A percentile compares a stretch with the other conserved stretches of the same genome.
Evolutionary conservation across 2,888 invertebrate genomes (phyloP).

Genomic region (Nomada ferruginata): DNA sequence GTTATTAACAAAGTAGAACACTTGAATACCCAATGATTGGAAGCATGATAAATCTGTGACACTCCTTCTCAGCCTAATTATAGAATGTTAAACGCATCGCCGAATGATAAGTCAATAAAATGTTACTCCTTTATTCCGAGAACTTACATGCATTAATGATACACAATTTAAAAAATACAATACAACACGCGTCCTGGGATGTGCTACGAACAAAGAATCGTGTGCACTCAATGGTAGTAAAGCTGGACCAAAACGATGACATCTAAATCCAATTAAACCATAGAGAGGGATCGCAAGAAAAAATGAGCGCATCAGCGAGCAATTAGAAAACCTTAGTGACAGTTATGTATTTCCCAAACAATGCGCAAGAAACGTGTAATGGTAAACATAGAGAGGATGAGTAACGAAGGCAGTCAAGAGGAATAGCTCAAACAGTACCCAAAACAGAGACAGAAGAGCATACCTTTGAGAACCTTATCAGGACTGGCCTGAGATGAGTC

Average conservation of each 20-base stretch:
- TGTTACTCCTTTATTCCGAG: neutral
- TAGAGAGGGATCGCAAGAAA: neutral
- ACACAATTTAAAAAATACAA: neutral
- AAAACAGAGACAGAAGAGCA: slow-evolving; percentile 12
- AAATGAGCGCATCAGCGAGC: neutral
- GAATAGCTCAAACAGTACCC: slow-evolving; percentile 6
- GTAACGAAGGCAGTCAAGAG: too few relatives aligned
- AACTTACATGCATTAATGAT: neutral
- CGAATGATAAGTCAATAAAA: neutral
- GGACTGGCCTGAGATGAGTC: slow-evolving; percentile 79
- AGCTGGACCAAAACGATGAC: neutral
- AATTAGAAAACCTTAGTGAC: neutral
- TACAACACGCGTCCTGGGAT: neutral
- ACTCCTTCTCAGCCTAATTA: neutral
- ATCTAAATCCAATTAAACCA: neutral
- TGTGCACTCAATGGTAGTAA: neutral
- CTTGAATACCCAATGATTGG: neutral
- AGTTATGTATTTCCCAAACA: neutral
- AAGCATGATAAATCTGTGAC: neutral
- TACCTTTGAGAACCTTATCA: slow-evolving; percentile 78
- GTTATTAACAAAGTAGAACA: neutral
- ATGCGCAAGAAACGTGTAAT: neutral
- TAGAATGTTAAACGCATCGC: slow-evolving; percentile 1
- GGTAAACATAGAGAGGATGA: neutral
- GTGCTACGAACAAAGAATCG: slow-evolving; percentile 1